These are phyloP conservation scores for Tenthredo mesomela DNA, from an alignment of 2,888 invertebrate species.

Conservation along the genomic window DNA sequence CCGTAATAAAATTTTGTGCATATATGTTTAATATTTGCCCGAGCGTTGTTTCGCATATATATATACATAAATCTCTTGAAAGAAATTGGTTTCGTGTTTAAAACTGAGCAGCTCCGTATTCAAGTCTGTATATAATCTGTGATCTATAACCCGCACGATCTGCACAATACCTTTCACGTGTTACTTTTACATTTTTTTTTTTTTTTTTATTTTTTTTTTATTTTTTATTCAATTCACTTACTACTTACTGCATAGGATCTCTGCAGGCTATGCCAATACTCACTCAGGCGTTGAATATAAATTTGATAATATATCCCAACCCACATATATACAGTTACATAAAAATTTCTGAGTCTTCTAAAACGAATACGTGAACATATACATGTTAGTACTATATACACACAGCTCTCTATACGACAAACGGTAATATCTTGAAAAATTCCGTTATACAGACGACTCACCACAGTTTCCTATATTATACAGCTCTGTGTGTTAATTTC, in stretches of 20 bases:
- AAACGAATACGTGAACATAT: not conserved
- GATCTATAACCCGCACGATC: slow-evolving; percentile 29
- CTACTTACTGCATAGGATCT: slow-evolving; percentile 16
- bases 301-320: slow-evolving; percentile 7
- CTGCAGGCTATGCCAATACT: not conserved
- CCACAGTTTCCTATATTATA: not conserved
- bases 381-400: too few species aligned
- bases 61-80: not conserved
- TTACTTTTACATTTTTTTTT: slow-evolving; percentile 14
- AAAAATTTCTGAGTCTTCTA: slow-evolving; percentile 1
- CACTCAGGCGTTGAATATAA: not conserved
- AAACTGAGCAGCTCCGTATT: not conserved
- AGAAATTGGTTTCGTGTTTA: not conserved
- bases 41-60: not conserved
- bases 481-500: not conserved
- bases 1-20: not conserved
- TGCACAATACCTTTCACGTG: slow-evolving; percentile 38
- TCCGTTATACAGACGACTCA: slow-evolving; percentile 11
- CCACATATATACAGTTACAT: slow-evolving; percentile 16
- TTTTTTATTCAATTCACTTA: slow-evolving; percentile 1
- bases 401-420: not conserved
- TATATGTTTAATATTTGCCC: not conserved
- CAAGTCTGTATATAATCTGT: not conserved
- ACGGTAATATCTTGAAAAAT: slow-evolving; percentile 25
- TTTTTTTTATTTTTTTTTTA: too few species aligned